A percentile compares a stretch with the other conserved stretches of the same genome.
Conservation (phyloP, 1,140 invertebrate species). For the Tetramorium parvispinum region DNA sequence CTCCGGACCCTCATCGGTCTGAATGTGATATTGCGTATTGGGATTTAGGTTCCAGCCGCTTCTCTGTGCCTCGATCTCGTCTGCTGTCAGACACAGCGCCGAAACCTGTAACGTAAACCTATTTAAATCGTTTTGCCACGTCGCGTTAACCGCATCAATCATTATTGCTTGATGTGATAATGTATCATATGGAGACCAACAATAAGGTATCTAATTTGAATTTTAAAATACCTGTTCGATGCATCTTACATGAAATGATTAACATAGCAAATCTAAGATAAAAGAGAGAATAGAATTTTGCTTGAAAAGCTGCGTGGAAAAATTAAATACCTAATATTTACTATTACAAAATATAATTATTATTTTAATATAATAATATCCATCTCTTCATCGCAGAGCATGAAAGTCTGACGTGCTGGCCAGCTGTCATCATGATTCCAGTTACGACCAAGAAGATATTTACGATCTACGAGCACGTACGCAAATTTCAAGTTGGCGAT, state of each 20-base stretch:
- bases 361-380: not conserved
- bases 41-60: constrained; percentile 87
- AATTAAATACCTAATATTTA: not conserved
- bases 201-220: not conserved
- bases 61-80: constrained; percentile 82
- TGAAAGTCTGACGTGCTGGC: not conserved
- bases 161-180: not conserved
- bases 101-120: constrained; percentile 77
- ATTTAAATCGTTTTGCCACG: constrained; percentile 16
- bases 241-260: not conserved
- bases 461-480: constrained; percentile 12
- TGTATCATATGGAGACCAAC: not conserved
- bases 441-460: not conserved
- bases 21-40: constrained; percentile 93
- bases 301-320: not conserved
- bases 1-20: constrained; percentile 95
- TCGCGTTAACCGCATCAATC: not conserved
- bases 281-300: not conserved
- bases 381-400: not conserved
- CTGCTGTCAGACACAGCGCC: constrained; percentile 79
- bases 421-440: not conserved
- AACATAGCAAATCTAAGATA: not conserved
- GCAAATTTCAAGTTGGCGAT: constrained; percentile 9
- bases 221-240: not conserved
- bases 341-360: not conserved